Base-by-base conservation (phyloP, 1,140 invertebrate genomes). In the Camponotus floridanus region DNA sequence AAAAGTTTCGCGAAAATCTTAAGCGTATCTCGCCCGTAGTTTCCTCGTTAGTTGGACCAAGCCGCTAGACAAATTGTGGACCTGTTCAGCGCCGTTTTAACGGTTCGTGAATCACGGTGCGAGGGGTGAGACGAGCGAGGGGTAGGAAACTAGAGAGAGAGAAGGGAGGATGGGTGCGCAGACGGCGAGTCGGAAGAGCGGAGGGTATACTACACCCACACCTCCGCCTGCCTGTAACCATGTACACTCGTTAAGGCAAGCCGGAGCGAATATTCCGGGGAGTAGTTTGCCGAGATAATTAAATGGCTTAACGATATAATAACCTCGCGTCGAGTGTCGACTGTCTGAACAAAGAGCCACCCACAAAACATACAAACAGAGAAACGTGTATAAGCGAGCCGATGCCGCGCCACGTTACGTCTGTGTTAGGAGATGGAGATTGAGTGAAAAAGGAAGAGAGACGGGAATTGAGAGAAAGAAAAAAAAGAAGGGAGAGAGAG, bases 261-360 rank as follows among this genome's bases (percentile, higher is more conserved):
- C 89, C 83, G 88, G 76, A 86, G 91, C 91, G 93, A 94, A 94
- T 94, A 95, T 94, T 94, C 93, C 91, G 86, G 88, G 81, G 90
- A 95, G 94, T 93, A 94, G 94, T 95, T 95, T 95, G 92, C 93
- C 92, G 94, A 95, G 94, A 94, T 95, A 95, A 95, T 95, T 95
- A 95, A 95, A 94, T 94, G 94, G 94, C 93, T 95, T 94, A 94
- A 95, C 94, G 94, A 95, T 94, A 94, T 95, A 95, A 95, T 95
- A 95, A 94, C 91, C 93, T 92, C 86, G 91, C 91, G 92, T 92
- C 88, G 92, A 91, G 91, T 89, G 79, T 81, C 68, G 92, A 90
- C 92, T 91, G 90, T 88, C 92, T 93, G 83, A 87, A 67, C 61
- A 55, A 51, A 51, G 71, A 86, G 62, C 84, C 86, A 86, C 73